Evolutionary conservation across 2,113 vertebrate species (phyloP).

Genomic region (Crotalus tigris): DNA sequence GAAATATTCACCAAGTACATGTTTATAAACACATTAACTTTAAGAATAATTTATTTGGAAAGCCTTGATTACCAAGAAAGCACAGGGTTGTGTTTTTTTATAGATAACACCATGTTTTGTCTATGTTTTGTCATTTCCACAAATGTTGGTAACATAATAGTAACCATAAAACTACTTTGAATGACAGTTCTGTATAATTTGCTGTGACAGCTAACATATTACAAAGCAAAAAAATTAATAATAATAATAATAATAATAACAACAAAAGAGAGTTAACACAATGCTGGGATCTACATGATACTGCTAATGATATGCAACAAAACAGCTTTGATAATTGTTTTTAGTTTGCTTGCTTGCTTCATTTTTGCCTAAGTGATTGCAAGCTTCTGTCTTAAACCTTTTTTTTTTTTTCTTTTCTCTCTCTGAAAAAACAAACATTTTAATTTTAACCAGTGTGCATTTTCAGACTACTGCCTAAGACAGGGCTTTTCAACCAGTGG

Average conservation of each 20-base stretch:
- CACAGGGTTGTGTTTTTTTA: not conserved
- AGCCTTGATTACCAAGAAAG: constrained; percentile 10
- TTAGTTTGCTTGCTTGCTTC: not conserved
- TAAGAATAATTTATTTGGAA: constrained; percentile 25
- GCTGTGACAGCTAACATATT: not conserved
- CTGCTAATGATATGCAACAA: not conserved
- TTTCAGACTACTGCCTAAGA: not conserved
- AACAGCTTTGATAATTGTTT: not conserved
- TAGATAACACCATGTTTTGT: not conserved
- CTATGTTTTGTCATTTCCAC: not conserved
- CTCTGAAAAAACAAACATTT: not conserved
- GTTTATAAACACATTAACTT: not conserved
- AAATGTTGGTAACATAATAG: not conserved
- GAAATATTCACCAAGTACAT: constrained; percentile 13
- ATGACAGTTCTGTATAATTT: not conserved
- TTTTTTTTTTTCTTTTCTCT: not conserved
- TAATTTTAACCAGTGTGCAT: not conserved
- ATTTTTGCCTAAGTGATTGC: not conserved
- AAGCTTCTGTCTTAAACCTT: not conserved
- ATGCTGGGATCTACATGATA: not conserved
- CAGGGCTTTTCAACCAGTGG: too few relatives aligned
- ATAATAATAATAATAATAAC: too few relatives aligned
- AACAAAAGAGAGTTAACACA: not conserved
- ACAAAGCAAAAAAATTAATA: not conserved
- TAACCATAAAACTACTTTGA: not conserved